Evolutionary conservation across 2,888 invertebrate genomes (phyloP), one percentile per base, ranked within the genome.

Genomic region (Lapara coniferarum): DNA sequence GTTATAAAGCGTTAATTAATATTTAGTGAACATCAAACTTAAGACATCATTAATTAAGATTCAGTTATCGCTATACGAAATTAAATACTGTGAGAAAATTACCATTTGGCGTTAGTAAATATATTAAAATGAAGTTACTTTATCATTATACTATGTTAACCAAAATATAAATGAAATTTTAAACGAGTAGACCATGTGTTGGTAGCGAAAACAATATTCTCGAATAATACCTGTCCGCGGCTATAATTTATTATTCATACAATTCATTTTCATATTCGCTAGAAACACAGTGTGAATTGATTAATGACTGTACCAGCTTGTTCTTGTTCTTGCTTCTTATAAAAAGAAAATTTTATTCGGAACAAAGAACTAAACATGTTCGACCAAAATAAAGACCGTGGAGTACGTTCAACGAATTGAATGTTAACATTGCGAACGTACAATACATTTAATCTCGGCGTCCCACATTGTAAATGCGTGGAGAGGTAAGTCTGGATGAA

Each of bases 191-290:
- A 66, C 66, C 67, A 71, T 68, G 69, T 71, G 68, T 66, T 78
- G 71, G 74, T 75, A 73, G 71, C 74, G 74, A 74, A 80, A 80
- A 79, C 77, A 78, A 79, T 78, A 77, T 78, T 75, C 78, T 76
- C 70, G 72, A 78, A 80, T 80, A 81, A 78, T 79, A 78, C 73
- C 77, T 77, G 78, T 73, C 74, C 71, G 74, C 73, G 76, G 74
- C 71, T 74, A 76, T 79, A 81, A 84, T 83, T 81, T 81, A 83
- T 84, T 85, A 83, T 82, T 85, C 82, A 79, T 81, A 82, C 79
- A 84, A 84, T 84, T 82, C 80, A 82, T 83, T 83, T 83, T 80
- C 81, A 83, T 82, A 83, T 81, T 79, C 79, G 78, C 77, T 80
- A 78, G 78, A 78, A 83, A 77, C 79, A 78, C 78, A 80, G 79